Evolutionary conservation across 2,113 vertebrate species (phyloP).

Genomic region (Theropithecus gelada): DNA sequence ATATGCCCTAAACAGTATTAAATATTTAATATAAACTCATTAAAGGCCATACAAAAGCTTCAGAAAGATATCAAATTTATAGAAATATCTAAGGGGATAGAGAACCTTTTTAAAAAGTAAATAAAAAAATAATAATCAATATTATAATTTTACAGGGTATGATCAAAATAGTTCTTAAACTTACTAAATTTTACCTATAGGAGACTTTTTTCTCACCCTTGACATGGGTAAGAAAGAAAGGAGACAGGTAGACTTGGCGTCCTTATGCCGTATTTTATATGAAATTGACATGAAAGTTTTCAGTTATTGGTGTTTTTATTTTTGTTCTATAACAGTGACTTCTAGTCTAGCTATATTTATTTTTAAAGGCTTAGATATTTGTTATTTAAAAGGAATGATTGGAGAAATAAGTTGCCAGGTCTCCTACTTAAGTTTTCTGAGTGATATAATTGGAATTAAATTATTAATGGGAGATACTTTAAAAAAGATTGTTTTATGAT

Average conservation of each 20-base stretch:
- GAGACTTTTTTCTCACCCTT: constrained; percentile 68
- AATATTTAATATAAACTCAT: constrained; percentile 91
- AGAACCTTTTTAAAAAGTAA: constrained; percentile 74
- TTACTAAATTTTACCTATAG: constrained; percentile 74
- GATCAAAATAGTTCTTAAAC: constrained; percentile 70
- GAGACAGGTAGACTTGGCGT: not conserved
- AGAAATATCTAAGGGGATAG: constrained; percentile 79
- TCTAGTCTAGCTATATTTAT: constrained; percentile 65
- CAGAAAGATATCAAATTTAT: constrained; percentile 82
- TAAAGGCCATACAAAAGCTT: constrained; percentile 84
- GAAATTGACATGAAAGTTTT: constrained; percentile 47
- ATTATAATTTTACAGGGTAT: constrained; percentile 75
- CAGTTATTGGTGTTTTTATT: constrained; percentile 54
- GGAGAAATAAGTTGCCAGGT: constrained; percentile 85
- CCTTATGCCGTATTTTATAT: constrained; percentile 52
- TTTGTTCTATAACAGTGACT: constrained; percentile 62
- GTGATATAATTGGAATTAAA: constrained; percentile 95
- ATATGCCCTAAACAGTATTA: constrained; percentile 90
- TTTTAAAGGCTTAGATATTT: constrained; percentile 73
- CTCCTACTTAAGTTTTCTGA: constrained; percentile 86
- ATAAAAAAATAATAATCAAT: constrained; percentile 60
- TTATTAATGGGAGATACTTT: constrained; percentile 95
- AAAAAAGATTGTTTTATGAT: constrained; percentile 95
- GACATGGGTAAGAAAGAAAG: constrained; percentile 5
- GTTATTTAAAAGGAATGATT: constrained; percentile 80